phyloP scores from a whole-genome alignment of 2,888 invertebrate genomes.

The Drosophila percnosoma region DNA sequence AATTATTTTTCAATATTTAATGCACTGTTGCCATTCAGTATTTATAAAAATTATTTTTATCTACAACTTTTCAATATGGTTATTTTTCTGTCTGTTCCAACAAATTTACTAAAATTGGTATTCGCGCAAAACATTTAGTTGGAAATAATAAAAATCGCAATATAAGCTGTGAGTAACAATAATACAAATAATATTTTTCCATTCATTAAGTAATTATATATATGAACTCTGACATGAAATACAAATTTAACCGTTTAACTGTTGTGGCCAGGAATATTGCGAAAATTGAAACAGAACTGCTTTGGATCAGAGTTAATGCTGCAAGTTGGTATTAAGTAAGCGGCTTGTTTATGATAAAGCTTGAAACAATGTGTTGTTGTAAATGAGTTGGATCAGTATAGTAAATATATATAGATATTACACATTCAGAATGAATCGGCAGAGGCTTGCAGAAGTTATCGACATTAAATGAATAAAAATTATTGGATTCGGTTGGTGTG shows the following conservation, averaged over 20 bases:
- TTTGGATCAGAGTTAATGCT: neutral
- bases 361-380: slow-evolving; percentile 21
- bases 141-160: neutral
- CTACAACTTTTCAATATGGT: neutral
- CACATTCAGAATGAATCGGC: slow-evolving; percentile 19
- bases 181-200: neutral
- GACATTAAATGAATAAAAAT: slow-evolving; percentile 18
- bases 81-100: neutral
- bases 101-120: neutral
- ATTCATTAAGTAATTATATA: neutral
- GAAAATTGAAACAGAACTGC: neutral
- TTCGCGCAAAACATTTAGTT: neutral
- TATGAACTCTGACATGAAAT: neutral
- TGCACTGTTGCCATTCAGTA: neutral
- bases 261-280: neutral
- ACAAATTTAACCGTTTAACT: neutral
- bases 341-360: slow-evolving; percentile 27
- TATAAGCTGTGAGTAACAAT: neutral
- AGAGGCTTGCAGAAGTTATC: slow-evolving; percentile 14
- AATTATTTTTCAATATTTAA: neutral
- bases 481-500: slow-evolving; percentile 26
- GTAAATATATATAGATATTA: neutral
- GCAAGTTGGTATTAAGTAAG: slow-evolving; percentile 15
- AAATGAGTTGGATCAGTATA: slow-evolving; percentile 21
- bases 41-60: neutral